A percentile compares a stretch with the other conserved stretches of the same genome.
Conservation (phyloP, 2,888 invertebrate species). For the Pandemis corylana region DNA sequence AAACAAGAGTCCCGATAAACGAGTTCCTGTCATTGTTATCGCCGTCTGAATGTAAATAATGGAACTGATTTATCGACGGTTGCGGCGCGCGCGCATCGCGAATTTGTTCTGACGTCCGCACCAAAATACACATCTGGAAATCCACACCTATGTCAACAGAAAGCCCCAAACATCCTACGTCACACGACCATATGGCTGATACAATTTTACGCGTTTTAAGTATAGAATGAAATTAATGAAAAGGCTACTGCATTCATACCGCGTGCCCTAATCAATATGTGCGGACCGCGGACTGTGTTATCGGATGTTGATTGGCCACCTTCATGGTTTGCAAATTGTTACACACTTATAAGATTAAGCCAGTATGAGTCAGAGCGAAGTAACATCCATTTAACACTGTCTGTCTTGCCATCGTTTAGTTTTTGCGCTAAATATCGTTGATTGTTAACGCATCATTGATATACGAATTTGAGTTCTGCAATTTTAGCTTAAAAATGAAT, state of each 20-base stretch:
- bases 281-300: constrained; percentile 1
- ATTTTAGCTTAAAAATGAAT: not conserved
- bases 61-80: constrained; percentile 30
- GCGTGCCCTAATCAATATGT: not conserved
- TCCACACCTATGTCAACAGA: constrained; percentile 38
- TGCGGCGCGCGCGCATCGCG: constrained; percentile 23
- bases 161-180: constrained; percentile 31
- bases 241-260: not conserved
- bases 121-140: constrained; percentile 35
- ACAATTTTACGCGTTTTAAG: constrained; percentile 10
- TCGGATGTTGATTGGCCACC: not conserved
- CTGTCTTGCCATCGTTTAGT: not conserved
- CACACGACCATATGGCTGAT: constrained; percentile 19
- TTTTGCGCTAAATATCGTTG: constrained; percentile 1
- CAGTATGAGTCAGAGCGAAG: constrained; percentile 3
- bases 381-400: not conserved
- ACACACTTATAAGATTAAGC: constrained; percentile 4
- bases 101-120: constrained; percentile 33
- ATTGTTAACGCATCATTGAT: not conserved
- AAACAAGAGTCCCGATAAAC: constrained; percentile 34
- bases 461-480: not conserved
- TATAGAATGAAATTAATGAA: constrained; percentile 1
- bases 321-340: not conserved
- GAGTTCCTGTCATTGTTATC: constrained; percentile 43
- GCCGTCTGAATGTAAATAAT: constrained; percentile 26